Evolutionary conservation across 2,113 vertebrate genomes (phyloP), one percentile per base, ranked within the genome.

Genomic region (Sus scrofa): DNA sequence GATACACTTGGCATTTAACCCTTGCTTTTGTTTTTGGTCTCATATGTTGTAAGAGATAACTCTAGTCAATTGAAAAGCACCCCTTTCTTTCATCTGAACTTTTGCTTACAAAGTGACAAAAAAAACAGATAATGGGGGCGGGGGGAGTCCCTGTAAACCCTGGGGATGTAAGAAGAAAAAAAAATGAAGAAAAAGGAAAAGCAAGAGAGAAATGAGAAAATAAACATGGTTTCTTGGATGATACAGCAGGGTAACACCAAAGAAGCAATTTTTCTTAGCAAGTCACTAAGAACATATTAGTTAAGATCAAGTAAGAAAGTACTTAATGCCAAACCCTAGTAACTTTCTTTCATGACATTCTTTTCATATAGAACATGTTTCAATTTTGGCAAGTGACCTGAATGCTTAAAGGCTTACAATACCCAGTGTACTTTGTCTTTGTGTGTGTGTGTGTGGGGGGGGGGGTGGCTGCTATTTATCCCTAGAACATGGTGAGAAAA

Each of bases 1-100:
- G 60, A 89, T 60, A 63, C 18, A 79, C 37, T 70, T 88, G 20
- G 30, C 27, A 91, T 83, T 94, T 94, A 93, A 95, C 83, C 19
- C 56, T 86, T 82, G 68, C 58, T 93, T 94, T 83, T 70, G 26
- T 27, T 78, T 91, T 91, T 91, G 22, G 18, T 15, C 19, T 83
- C 54, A 22, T 52, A 73, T 60, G 63, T 94, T 82, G 6, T 50
- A 60, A 60, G 56, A 78, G 71, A 79, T 56, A 62, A 90, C 44
- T 30, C 5, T 15, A 4, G 10, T 91, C 34, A 94, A 18, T 16
- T 78, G 50, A 90, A 39, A 88, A 84, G 18, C 52, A 52, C 62
- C 3, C 1, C 6, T 81, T 92, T 74, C 54, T 75, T 77, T 65
- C 34, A 81, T 16, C 56, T 79, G n/a, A 92, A 4, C 1, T 82